Base-by-base conservation (phyloP, 1,140 invertebrate genomes). In the Linepithema humile region DNA sequence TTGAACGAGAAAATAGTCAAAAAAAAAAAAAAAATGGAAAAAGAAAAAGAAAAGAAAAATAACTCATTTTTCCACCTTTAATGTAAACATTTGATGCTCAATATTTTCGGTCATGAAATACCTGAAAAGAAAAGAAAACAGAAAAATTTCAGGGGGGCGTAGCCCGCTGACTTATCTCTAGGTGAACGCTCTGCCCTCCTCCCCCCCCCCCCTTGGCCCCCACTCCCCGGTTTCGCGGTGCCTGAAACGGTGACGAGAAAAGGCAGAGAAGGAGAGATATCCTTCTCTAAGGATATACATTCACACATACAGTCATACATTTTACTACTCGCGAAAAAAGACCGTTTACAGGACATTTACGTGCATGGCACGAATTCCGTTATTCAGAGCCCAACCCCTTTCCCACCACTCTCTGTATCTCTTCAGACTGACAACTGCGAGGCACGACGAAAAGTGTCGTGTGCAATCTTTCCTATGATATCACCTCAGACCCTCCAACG, bases 331-430 rank as follows among this genome's bases (percentile, higher is more conserved):
- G 85, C 86, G 90, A 92, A 93, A 92, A 94, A 94, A 92, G 91
- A 92, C 91, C 91, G 91, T 92, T 90, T 77, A 85, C 86, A 87
- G 91, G 93, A 94, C 93, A 91, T 94, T 94, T 94, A 86, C 67
- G 80, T 45, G 78, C 74, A 50, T 89, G 83, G 85, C 91, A 90
- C 90, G 92, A 92, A 91, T 92, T 91, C 91, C 90, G 92, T 93
- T 92, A 93, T 93, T 93, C 92, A 92, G 90, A 69, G 75, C n/a
- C 70, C 67, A 53, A 53, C 40, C 45, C 72, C 72, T 73, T n/a
- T n/a, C 67, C 85, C 60, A 23, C 57, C 17, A 43, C 73, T 87
- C 75, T 48, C 59, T 73, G 15, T 82, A 40, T 45, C 78, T 75
- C 48, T 43, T 55, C 55, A 62, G 91, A 92, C 89, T 92, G 91